Evolutionary conservation across 2,888 invertebrate genomes (phyloP), one percentile per base, ranked within the genome.

Genomic region (Itoplectis maculator): DNA sequence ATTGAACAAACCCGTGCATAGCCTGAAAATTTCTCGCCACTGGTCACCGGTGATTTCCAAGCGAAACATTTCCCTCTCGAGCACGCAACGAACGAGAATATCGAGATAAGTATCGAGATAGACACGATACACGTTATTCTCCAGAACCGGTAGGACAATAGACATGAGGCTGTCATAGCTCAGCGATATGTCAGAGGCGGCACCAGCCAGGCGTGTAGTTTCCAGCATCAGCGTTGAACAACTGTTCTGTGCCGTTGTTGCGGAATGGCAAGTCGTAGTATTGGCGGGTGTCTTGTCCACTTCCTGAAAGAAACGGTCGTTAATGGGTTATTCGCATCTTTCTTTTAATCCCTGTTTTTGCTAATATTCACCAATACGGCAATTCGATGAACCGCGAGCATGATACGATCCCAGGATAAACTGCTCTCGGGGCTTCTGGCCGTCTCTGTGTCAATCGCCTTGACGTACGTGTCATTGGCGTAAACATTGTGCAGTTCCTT

Each of bases 21-120:
- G 63, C 9, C 69, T 85, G 2, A 92, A 56, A 23, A 92, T 81
- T 66, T 95, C 94, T 91, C 93, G 93, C 96, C 95, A 96, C 78
- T 94, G 93, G 63, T 93, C 88, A 42, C 93, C 92, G 59, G 93
- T 90, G 65, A 96, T 94, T 79, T 92, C 91, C 3, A 93, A 93
- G 86, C 94, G 92, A 88, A 95, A 95, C 87, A 93, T 89, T 80
- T 94, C 92, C 89, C 93, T 93, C 9, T 94, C 89, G 51, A 96
- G 89, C 72, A 96, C 92, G 90, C 94, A 91, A 88, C 94, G 94
- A 81, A 93, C 93, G 42, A 96, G 88, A 69, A 95, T 92, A 81
- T 91, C 93, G 54, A 95, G 88, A 88, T 95, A 96, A 20, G 94
- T 93, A 89, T 94, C 94, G 70, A 94, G 94, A 86, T 91, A 92